phyloP scores from a whole-genome alignment of 2,888 invertebrate genomes.

The Sarcophaga rosellei region DNA sequence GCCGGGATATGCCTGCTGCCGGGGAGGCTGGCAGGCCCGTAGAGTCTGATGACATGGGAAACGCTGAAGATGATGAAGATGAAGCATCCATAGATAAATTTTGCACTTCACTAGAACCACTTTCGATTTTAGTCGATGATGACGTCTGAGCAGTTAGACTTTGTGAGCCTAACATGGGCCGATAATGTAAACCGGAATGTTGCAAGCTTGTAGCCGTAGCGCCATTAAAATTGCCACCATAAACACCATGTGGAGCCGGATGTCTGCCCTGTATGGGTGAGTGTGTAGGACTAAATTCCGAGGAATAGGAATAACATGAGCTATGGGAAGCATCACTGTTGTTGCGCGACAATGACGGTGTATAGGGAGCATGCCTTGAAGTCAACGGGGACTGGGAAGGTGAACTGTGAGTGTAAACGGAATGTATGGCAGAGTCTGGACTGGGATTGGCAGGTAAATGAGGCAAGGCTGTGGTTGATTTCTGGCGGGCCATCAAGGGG shows the following conservation, averaged over 20 bases:
- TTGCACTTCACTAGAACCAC: constrained; percentile 71
- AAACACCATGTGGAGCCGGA: constrained; percentile 77
- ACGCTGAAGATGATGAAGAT: constrained; percentile 74
- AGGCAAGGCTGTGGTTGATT: constrained; percentile 82
- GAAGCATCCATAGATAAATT: constrained; percentile 76
- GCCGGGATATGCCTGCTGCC: constrained; percentile 90
- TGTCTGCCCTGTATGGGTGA: constrained; percentile 91
- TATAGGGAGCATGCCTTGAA: constrained; percentile 90
- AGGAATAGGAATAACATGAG: constrained; percentile 93
- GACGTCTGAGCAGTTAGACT: background rate
- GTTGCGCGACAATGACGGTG: constrained; percentile 92
- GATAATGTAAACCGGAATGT: constrained; percentile 82
- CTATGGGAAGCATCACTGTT: constrained; percentile 95
- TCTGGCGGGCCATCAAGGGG: constrained; percentile 86
- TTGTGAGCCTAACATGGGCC: constrained; percentile 79
- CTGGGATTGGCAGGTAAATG: constrained; percentile 89
- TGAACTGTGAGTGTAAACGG: constrained; percentile 90
- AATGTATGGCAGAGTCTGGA: constrained; percentile 94
- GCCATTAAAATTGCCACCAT: constrained; percentile 75
- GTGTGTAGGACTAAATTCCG: constrained; percentile 92
- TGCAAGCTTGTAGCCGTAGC: constrained; percentile 78
- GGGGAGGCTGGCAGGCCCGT: constrained; percentile 79
- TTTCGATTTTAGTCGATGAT: constrained; percentile 36
- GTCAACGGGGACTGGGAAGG: constrained; percentile 94
- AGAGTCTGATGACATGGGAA: constrained; percentile 70